Evolutionary conservation across 2,888 invertebrate species (phyloP).

Genomic region (Apantesis nais): DNA sequence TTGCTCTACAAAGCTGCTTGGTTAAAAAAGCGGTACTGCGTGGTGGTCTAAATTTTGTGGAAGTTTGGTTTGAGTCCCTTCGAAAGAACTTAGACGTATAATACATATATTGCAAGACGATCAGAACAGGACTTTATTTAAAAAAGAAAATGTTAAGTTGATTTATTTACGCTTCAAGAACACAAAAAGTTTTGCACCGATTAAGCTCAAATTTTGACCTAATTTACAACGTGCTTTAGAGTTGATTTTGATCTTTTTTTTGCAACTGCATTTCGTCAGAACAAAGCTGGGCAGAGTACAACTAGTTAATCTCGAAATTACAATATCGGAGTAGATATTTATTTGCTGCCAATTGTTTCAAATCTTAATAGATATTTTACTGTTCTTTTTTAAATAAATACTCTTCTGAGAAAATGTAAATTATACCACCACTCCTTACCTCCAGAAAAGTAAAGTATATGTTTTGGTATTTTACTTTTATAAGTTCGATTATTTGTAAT

Average conservation of each 20-base stretch:
- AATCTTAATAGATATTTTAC: background rate
- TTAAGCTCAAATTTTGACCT: no score
- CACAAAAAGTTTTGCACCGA: no score
- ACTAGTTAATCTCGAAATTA: no score
- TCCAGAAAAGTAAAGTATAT: background rate
- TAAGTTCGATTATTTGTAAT: background rate
- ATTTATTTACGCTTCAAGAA: no score
- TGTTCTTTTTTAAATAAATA: background rate
- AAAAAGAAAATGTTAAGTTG: no score
- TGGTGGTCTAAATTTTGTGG: background rate
- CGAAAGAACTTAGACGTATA: background rate
- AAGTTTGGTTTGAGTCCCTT: background rate
- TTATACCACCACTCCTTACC: background rate
- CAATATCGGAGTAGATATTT: background rate
- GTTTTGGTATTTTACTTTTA: background rate
- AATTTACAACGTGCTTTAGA: no score
- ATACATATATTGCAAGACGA: background rate
- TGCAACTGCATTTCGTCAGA: no score
- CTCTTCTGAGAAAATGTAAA: background rate
- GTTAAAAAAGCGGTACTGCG: background rate
- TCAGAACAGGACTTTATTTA: background rate
- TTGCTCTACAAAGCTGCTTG: background rate
- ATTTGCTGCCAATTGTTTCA: background rate
- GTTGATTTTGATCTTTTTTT: no score
- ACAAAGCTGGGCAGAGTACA: no score